phyloP scores from a whole-genome alignment of 2,113 vertebrate genomes.

The Ageneiosus marmoratus region DNA sequence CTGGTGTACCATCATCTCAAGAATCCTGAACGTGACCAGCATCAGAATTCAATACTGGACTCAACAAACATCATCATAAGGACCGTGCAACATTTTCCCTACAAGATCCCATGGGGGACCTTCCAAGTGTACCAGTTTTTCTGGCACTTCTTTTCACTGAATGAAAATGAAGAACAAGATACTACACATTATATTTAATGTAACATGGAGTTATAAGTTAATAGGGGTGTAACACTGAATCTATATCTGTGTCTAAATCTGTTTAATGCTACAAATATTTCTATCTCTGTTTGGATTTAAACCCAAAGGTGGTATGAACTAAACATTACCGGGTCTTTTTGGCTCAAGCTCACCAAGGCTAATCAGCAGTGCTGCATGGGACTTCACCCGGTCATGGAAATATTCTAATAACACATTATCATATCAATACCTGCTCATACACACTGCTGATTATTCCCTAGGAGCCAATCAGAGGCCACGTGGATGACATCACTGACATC shows the following conservation, averaged over 20 bases:
- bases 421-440: constrained; percentile 59
- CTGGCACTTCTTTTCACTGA: no score
- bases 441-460: constrained; percentile 13
- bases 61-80: no score
- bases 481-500: constrained; percentile 64
- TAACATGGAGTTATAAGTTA: neutral
- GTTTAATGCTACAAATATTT: neutral
- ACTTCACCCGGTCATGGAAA: constrained; percentile 60
- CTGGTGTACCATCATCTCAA: no score
- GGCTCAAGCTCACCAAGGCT: no score
- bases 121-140: no score
- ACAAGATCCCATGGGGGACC: no score
- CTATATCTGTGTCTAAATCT: neutral
- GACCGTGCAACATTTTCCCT: no score
- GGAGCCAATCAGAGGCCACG: constrained; percentile 59
- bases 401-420: constrained; percentile 61
- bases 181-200: neutral
- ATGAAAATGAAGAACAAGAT: neutral
- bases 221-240: neutral
- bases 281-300: neutral
- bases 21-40: no score
- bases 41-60: no score
- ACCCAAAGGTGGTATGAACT: neutral
- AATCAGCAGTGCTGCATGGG: constrained; percentile 60
- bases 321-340: neutral